Percentiles rank a stretch among this genome's conserved stretches.
Conservation (phyloP, 2,888 invertebrate species). For the Microctonus brassicae region DNA sequence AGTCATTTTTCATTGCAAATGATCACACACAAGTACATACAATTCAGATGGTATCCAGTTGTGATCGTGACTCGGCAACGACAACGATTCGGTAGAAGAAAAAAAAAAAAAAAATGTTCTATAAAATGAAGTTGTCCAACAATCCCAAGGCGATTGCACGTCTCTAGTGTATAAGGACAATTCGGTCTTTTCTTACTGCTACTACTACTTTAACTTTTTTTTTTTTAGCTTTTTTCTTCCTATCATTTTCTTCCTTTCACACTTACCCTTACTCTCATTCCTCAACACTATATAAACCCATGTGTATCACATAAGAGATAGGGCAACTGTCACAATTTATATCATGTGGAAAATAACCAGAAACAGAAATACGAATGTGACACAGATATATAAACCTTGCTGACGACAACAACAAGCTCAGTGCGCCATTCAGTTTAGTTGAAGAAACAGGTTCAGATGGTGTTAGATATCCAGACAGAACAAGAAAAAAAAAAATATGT, state of each 20-base stretch:
- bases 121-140: constrained; percentile 22
- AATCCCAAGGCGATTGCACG: constrained; percentile 32
- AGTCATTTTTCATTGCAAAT: constrained; percentile 11
- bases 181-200: neutral
- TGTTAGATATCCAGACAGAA: neutral
- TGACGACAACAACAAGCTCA: constrained; percentile 1
- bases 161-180: constrained; percentile 15
- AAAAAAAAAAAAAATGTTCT: constrained; percentile 33
- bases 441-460: neutral
- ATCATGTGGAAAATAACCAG: constrained; percentile 18
- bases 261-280: neutral
- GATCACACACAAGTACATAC: neutral
- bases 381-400: neutral
- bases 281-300: neutral
- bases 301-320: neutral
- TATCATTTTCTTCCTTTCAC: neutral
- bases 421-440: neutral
- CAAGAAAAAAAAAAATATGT: neutral
- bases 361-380: constrained; percentile 8
- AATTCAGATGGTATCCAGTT: neutral
- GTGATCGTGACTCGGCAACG: constrained; percentile 26
- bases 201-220: neutral
- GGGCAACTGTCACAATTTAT: neutral
- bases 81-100: constrained; percentile 18
- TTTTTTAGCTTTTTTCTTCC: neutral